Evolutionary conservation across 2,113 vertebrate genomes (phyloP), one percentile per base, ranked within the genome.

Genomic region (Nyctereutes procyonoides): DNA sequence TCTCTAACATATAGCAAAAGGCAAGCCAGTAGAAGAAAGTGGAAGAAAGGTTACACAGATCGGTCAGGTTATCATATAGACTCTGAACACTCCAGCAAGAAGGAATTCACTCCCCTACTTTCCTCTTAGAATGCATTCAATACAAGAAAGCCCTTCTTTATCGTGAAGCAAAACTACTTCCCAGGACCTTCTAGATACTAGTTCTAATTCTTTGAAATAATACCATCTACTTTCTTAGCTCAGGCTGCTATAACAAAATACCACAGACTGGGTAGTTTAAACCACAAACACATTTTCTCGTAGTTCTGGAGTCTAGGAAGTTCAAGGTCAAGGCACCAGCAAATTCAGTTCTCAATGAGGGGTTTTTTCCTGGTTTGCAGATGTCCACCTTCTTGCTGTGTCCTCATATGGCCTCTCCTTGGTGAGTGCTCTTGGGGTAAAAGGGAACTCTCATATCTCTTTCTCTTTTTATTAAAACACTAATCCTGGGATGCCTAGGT

Each of bases 161-260:
- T 4, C 32, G 1, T 73, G 16, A 55, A 77, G 13, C 30, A 73
- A 93, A 96, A 58, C 24, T 65, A 60, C 12, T 10, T 73, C 17
- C 3, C 32, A 86, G 83, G 4, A 60, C 30, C 20, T 89, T 93
- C 38, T 48, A 86, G 65, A 13, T 76, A 58, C 5, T 90, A 35
- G 15, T 87, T 84, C 73, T n/a, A 80, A 87, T 62, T 88, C 56
- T 81, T 88, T 73, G 71, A 96, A 90, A 82, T 48, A 79, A 51
- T 79, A 51, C 32, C 20, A 43, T 2, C 71, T 55, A 62, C 53
- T 85, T 13, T 62, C 26, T 79, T 79, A 71, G 7, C 22, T 95
- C 15, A 55, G 28, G 3, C 43, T 63, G 35, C 15, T 81, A 17
- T 43, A 14, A n/a, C 56, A 84, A 95, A 69, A 51, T 14, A 48